Evolutionary conservation across 1,140 invertebrate genomes (phyloP), one percentile per base, ranked within the genome.

Genomic region (Drosophila guanche): DNA sequence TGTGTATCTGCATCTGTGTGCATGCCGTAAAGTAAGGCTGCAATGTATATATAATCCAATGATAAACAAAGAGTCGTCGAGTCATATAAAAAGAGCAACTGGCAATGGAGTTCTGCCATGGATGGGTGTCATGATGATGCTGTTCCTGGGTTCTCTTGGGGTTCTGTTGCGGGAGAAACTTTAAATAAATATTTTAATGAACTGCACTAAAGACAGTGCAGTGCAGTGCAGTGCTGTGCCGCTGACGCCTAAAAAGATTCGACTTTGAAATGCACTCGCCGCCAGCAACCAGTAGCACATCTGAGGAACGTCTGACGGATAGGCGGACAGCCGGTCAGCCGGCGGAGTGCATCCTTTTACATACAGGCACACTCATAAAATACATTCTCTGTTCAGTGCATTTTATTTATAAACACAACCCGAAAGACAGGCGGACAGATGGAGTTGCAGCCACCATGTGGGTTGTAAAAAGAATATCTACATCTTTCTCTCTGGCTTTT

Each of bases 171-270:
- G 12, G 20, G 50, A 41, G 47, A 51, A 52, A 48, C 59, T 46
- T 65, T 63, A 73, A 73, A 73, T 73, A 73, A 63, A 73, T 73
- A 73, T 73, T 73, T 73, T 73, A 73, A 73, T 73, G 69, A 73
- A 73, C 69, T 73, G 52, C 69, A 74, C 69, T 69, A 69, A 68
- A 68, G 65, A 33, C 65, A 33, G 50, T 67, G 43, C 65, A 33
- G 50, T 67, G 65, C 29, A 33, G 29, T 33, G 29, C 8, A 10
- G 29, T 27, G 25, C 5, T 6, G 5, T 27, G 25, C 8, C 3
- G 29, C 50, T 51, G 65, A 68, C 62, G 48, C 50, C 65, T 67
- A 68, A 68, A 67, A 68, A 48, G 62, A 68, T 51, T 69, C 68
- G 66, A 68, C 66, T 69, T 68, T 69, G 51, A 69, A 68, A 69